Conservation (phyloP, 2,113 vertebrate genomes). For the Pelecanus crispus region DNA sequence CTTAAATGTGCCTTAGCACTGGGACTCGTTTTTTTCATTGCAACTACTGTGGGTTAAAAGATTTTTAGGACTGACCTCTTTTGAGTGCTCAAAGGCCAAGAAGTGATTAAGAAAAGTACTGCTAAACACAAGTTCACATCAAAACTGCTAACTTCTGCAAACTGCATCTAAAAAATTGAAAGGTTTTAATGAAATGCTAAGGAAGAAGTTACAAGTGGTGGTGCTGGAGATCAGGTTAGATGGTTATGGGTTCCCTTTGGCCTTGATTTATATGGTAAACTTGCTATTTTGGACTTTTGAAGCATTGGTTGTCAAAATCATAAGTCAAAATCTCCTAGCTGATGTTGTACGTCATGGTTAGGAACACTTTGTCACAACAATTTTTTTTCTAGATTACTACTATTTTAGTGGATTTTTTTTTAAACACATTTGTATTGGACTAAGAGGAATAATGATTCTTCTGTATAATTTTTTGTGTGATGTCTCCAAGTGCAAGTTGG, state of each 20-base stretch:
- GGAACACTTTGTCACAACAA: neutral
- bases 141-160: neutral
- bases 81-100: neutral
- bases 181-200: neutral
- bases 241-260: neutral
- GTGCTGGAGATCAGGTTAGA: neutral
- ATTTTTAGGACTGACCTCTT: neutral
- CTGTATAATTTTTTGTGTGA: neutral
- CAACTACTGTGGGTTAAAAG: neutral
- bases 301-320: neutral
- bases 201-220: neutral
- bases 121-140: neutral
- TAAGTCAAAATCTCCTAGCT: neutral
- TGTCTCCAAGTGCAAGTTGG: neutral
- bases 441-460: neutral
- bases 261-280: neutral
- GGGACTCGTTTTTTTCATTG: neutral
- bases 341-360: neutral
- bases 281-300: fast-evolving
- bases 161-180: neutral
- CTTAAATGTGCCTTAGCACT: neutral
- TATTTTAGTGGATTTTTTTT: neutral
- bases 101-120: neutral
- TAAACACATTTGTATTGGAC: neutral
- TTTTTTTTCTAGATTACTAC: neutral